Conservation (phyloP, 2,888 invertebrate genomes). For the Lasioglossum zephyrum region DNA sequence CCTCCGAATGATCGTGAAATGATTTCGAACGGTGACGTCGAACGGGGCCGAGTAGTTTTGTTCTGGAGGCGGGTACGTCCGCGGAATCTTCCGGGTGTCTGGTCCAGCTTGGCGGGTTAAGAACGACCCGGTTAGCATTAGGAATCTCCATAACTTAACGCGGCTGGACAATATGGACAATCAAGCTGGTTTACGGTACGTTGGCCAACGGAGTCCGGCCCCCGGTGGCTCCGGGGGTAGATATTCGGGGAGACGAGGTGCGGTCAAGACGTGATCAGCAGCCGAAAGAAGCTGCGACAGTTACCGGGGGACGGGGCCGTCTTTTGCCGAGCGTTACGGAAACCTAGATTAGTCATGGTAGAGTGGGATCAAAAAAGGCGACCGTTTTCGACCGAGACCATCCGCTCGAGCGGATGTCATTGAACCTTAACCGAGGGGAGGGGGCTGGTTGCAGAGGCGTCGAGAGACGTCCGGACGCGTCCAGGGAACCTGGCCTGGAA, state of each 20-base stretch:
- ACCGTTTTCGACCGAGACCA: constrained; percentile 35
- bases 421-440: constrained; percentile 28
- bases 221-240: constrained; percentile 55
- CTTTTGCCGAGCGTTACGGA: constrained; percentile 73
- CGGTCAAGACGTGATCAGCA: constrained; percentile 83
- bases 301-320: constrained; percentile 70
- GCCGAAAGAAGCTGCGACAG: constrained; percentile 81
- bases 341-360: constrained; percentile 77
- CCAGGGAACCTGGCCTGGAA: constrained; percentile 4
- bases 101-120: constrained; percentile 26
- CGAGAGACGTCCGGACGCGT: not conserved
- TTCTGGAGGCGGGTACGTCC: constrained; percentile 17
- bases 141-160: constrained; percentile 79
- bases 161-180: constrained; percentile 82
- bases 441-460: constrained; percentile 31
- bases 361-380: constrained; percentile 44
- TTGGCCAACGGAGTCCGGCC: constrained; percentile 68
- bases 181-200: constrained; percentile 82
- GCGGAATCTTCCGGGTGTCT: constrained; percentile 25
- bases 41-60: constrained; percentile 15
- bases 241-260: constrained; percentile 75
- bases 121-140: constrained; percentile 66
- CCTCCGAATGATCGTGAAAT: constrained; percentile 18
- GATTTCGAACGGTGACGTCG: constrained; percentile 28
- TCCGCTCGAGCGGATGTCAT: constrained; percentile 42